Percentiles rank a stretch among this genome's conserved stretches.
Evolutionary conservation across 92 coral and sea anemone species (phyloP).

Genomic region (Pocillopora grandis): DNA sequence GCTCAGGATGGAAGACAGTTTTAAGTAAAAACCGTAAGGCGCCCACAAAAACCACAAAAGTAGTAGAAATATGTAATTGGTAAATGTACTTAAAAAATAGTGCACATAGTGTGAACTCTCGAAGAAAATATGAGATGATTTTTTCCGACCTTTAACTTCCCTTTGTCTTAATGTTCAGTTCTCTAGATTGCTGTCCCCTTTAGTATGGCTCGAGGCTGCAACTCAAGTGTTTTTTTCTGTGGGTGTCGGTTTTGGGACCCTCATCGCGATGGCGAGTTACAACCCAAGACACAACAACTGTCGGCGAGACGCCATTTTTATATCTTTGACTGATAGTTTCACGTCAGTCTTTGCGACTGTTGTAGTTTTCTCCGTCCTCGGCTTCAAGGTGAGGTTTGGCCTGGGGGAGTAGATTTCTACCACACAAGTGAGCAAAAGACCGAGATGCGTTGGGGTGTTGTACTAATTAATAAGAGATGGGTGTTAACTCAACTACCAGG

Average conservation of each 20-base stretch:
- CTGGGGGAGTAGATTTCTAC: too few relatives aligned
- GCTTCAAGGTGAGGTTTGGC: slow-evolving; percentile 78
- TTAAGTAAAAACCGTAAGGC: too few relatives aligned
- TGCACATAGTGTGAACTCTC: background rate
- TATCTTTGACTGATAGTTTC: slow-evolving; percentile 79
- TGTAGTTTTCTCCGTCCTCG: slow-evolving; percentile 90
- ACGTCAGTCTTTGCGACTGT: slow-evolving; percentile 92
- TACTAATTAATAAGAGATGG: too few relatives aligned
- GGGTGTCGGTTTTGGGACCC: slow-evolving; percentile 90
- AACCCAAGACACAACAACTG: slow-evolving; percentile 92
- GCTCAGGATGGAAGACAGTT: too few relatives aligned
- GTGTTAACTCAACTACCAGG: too few relatives aligned
- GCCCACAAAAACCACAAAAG: too few relatives aligned
- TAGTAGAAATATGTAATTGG: too few relatives aligned
- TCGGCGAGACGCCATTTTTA: slow-evolving; percentile 86
- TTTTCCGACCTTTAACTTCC: background rate
- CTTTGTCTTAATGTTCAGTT: slow-evolving; percentile 37
- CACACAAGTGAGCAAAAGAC: too few relatives aligned
- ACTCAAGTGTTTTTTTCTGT: slow-evolving; percentile 96
- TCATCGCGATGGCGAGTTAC: slow-evolving; percentile 97
- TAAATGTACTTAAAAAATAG: too few relatives aligned
- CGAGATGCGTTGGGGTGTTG: too few relatives aligned
- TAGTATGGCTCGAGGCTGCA: slow-evolving; percentile 96
- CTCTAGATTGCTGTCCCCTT: slow-evolving; percentile 56
- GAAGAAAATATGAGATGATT: background rate